Conservation (phyloP, 2,797 vertebrate species). For the Sebastes dallii region DNA sequence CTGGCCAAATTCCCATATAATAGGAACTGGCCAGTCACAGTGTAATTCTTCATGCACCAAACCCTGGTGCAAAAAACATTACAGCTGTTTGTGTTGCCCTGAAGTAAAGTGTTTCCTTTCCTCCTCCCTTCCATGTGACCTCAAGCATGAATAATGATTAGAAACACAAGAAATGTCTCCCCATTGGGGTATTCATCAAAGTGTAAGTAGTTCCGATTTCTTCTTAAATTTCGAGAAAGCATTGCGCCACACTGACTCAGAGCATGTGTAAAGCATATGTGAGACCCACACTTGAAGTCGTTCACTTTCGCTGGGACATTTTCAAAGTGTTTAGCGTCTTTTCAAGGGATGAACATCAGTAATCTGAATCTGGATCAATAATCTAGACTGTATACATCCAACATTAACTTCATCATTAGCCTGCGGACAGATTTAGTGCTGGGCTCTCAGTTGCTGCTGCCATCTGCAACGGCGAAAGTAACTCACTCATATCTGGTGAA, state of each 20-base stretch:
- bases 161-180: background rate
- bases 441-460: background rate
- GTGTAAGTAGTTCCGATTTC: background rate
- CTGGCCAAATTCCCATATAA: conserved; percentile 2
- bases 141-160: conserved; percentile 8
- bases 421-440: conserved; percentile 8
- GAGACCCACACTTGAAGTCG: background rate
- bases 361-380: conserved; percentile 10
- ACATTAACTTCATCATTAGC: background rate
- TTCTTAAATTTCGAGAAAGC: background rate
- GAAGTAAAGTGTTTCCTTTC: background rate
- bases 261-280: background rate
- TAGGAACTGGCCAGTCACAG: conserved; percentile 1
- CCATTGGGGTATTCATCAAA: background rate
- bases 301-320: background rate
- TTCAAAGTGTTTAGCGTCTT: background rate
- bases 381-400: background rate
- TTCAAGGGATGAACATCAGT: background rate
- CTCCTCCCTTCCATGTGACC: background rate
- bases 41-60: background rate
- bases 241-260: background rate
- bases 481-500: conserved; percentile 22
- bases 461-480: conserved; percentile 13
- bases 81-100: conserved; percentile 15
- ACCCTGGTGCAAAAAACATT: conserved; percentile 6